Evolutionary conservation across 2,113 vertebrate species (phyloP).

Genomic region (Nematolebias whitei): DNA sequence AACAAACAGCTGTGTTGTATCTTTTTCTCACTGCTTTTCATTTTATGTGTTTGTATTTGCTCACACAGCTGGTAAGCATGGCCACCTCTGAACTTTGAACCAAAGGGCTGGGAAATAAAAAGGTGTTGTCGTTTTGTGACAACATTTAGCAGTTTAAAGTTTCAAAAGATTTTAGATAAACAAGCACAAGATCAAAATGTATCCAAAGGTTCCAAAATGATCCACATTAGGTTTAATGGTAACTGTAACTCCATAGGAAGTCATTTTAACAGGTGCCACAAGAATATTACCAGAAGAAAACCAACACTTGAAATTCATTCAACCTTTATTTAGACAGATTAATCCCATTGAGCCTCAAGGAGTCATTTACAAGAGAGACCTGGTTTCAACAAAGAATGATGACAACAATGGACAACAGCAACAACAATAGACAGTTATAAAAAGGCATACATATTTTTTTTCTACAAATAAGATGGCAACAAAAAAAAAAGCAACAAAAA

Average conservation of each 20-base stretch:
- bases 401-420: too few species aligned
- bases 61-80: neutral
- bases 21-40: neutral
- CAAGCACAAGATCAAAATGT: neutral
- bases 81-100: neutral
- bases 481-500: too few species aligned
- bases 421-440: too few species aligned
- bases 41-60: neutral
- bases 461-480: too few species aligned
- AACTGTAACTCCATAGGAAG: neutral
- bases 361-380: too few species aligned
- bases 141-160: neutral
- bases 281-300: neutral
- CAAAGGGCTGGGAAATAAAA: neutral
- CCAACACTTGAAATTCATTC: too few species aligned
- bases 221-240: neutral
- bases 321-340: too few species aligned
- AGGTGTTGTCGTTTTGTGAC: neutral
- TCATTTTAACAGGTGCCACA: neutral
- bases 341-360: too few species aligned
- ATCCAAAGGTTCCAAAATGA: neutral
- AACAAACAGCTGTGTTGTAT: neutral
- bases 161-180: too few species aligned
- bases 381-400: too few species aligned
- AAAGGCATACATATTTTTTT: too few species aligned